A percentile compares a stretch with the other conserved stretches of the same genome.
These are phyloP conservation scores for Trichopoda pennipes DNA, from an alignment of 2,888 invertebrate genomes.

Conservation along the genomic window DNA sequence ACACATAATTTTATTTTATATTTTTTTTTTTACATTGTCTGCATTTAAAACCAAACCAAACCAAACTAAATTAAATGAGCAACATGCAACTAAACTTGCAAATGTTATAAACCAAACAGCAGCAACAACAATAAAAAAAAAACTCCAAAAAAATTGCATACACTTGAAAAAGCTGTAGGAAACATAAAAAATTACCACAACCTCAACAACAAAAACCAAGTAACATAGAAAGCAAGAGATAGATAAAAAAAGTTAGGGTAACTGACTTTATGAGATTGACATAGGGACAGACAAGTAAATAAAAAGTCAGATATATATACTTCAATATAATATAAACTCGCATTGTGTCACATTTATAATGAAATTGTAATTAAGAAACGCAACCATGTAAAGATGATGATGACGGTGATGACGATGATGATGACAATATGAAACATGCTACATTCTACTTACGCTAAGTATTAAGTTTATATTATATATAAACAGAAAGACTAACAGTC, in stretches of 20 bases:
- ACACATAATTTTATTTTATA: conserved; percentile 19
- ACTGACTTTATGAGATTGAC: conserved; percentile 63
- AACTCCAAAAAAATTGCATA: conserved; percentile 24
- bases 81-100: conserved; percentile 59
- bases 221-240: conserved; percentile 48
- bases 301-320: conserved; percentile 8
- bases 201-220: conserved; percentile 24
- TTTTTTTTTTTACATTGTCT: conserved; percentile 34
- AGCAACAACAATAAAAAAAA: not conserved
- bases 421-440: conserved; percentile 61
- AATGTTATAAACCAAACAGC: conserved; percentile 48
- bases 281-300: conserved; percentile 33
- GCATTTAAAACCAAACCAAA: conserved; percentile 31
- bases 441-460: conserved; percentile 2
- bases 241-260: conserved; percentile 44
- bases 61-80: conserved; percentile 52
- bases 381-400: conserved; percentile 60
- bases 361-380: conserved; percentile 64
- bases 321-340: conserved; percentile 16
- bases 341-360: conserved; percentile 66
- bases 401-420: conserved; percentile 60
- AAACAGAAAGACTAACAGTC: not conserved
- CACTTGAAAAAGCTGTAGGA: conserved; percentile 47
- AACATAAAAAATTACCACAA: conserved; percentile 52
- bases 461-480: no score